Evolutionary conservation across 2,888 invertebrate species (phyloP), one percentile per base, ranked within the genome.

Genomic region (Idaea aversata): DNA sequence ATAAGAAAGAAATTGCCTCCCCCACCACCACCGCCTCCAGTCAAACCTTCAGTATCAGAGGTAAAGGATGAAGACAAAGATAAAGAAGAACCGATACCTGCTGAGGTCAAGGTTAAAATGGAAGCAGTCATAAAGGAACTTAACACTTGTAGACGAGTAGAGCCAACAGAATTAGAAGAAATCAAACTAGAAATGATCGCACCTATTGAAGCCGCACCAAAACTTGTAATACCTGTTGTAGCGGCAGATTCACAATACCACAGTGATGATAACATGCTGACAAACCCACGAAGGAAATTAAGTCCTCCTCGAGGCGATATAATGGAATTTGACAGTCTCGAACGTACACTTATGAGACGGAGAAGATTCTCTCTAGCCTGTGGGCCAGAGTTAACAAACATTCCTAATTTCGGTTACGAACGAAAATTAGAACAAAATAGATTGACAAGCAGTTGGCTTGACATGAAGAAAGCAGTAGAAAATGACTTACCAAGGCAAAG

Each of bases 51-150:
- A 64, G 77, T 79, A 64, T 62, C 73, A 34, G 63, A 70, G 36
- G 70, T 70, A 60, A 65, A 63, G 59, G 67, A 66, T 61, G 61
- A 64, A 59, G 61, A 59, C 61, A 59, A 59, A 16, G 15, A 16
- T 15, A 59, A 59, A 16, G 78, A 81, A 58, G 84, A 82, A 71
- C 86, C 90, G 63, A 90, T 94, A 66, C 91, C 93, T 59, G 91
- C 90, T 61, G 93, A 94, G 77, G 91, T 94, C 0, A 94, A 94
- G 80, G 88, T 92, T 62, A 94, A 94, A 78, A 95, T 95, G 94
- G 93, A 94, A 75, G 94, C 94, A 10, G 94, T 95, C 34, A 94
- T 95, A 67, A 90, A 92, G 61, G 94, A 94, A 79, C 82, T 95
- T 4, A 89, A 88, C 70, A 84, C 88, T 74, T 93, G 93, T 73